phyloP scores from a whole-genome alignment of 1,140 invertebrate species.

The Philopotamus ludificatus region DNA sequence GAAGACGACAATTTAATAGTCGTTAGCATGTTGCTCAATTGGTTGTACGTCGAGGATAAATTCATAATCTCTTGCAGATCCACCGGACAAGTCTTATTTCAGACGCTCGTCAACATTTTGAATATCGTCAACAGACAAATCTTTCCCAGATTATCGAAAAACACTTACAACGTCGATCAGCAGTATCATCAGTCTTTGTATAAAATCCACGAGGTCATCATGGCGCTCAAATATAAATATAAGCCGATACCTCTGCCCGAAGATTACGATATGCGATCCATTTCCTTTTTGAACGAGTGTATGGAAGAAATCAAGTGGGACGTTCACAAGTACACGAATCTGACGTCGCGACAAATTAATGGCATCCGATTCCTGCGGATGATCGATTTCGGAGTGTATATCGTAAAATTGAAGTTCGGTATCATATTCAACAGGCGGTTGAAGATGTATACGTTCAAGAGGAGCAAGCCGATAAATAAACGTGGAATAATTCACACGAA shows the following conservation, averaged over 20 bases:
- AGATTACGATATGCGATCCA: constrained; percentile 68
- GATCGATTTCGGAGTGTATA: constrained; percentile 70
- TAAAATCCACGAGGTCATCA: constrained; percentile 27
- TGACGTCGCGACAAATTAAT: constrained; percentile 61
- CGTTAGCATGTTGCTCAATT: constrained; percentile 51
- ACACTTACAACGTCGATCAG: constrained; percentile 25
- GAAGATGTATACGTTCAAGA: constrained; percentile 54
- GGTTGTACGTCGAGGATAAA: constrained; percentile 52
- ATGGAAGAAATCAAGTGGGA: constrained; percentile 70
- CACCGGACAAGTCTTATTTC: constrained; percentile 52
- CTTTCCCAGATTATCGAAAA: constrained; percentile 42
- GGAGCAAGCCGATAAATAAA: constrained; percentile 34
- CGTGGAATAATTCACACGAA: constrained; percentile 14
- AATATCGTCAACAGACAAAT: constrained; percentile 53
- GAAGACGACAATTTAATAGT: constrained; percentile 48
- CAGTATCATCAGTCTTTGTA: constrained; percentile 26
- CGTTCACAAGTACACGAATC: constrained; percentile 58
- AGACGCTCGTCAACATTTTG: constrained; percentile 53
- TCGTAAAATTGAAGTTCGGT: constrained; percentile 62
- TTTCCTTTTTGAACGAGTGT: constrained; percentile 65
- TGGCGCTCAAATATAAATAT: constrained; percentile 46
- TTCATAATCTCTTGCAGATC: constrained; percentile 54
- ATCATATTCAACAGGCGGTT: constrained; percentile 58
- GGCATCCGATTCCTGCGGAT: constrained; percentile 68
- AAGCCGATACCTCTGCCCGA: constrained; percentile 67